These are phyloP conservation scores for Ambastaia sidthimunki DNA, from an alignment of 2,797 vertebrate genomes.

Conservation along the genomic window DNA sequence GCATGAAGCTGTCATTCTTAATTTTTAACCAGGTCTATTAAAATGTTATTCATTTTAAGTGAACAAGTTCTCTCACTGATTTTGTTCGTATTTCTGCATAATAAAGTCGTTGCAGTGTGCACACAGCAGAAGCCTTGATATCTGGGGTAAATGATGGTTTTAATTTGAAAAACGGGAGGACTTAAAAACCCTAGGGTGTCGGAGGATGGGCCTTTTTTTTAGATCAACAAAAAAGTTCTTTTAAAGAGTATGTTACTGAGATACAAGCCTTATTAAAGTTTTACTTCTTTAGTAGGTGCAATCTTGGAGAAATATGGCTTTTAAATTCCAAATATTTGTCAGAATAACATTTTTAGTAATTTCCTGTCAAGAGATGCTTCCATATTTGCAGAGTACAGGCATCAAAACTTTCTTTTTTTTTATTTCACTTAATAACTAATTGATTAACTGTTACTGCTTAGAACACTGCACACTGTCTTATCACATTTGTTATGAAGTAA, in stretches of 20 bases:
- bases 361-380: constrained; percentile 12
- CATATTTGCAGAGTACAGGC: constrained; percentile 13
- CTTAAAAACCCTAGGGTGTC: constrained; percentile 21
- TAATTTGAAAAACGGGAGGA: constrained; percentile 6
- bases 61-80: background rate
- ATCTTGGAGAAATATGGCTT: constrained; percentile 21
- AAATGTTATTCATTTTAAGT: constrained; percentile 8
- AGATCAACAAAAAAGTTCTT: constrained; percentile 29
- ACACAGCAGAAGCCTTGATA: background rate
- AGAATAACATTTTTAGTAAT: constrained; percentile 24
- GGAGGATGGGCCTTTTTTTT: background rate
- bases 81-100: background rate
- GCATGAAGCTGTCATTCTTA: background rate
- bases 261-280: constrained; percentile 3
- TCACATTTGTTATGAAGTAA: constrained; percentile 24
- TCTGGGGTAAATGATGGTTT: constrained; percentile 29
- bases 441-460: constrained; percentile 32
- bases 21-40: background rate
- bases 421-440: constrained; percentile 41
- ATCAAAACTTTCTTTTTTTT: constrained; percentile 13
- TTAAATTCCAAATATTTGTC: constrained; percentile 18
- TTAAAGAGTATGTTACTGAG: constrained; percentile 21
- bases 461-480: constrained; percentile 25
- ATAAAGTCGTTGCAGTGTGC: constrained; percentile 1
- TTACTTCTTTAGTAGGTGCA: constrained; percentile 20